phyloP scores from a whole-genome alignment of 2,113 vertebrate species.

The Misgurnus anguillicaudatus region DNA sequence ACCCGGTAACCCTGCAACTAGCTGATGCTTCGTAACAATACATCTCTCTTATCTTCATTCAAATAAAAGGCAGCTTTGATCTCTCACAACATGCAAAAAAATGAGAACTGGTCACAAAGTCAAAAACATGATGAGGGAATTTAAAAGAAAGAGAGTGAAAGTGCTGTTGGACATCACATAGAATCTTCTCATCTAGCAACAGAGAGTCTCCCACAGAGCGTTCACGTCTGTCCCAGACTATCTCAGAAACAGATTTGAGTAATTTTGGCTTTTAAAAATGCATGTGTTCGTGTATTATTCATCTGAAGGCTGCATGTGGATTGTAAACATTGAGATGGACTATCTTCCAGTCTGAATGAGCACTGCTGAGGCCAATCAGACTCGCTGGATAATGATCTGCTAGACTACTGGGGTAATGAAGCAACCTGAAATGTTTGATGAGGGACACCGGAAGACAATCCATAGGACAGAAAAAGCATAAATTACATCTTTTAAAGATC shows the following conservation, averaged over 20 bases:
- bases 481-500: neutral
- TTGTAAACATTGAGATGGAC: slow-evolving; percentile 44
- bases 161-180: slow-evolving; percentile 57
- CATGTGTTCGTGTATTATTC: slow-evolving; percentile 46
- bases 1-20: slow-evolving; percentile 26
- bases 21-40: slow-evolving; percentile 27
- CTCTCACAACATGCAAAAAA: slow-evolving; percentile 66
- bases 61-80: slow-evolving; percentile 31
- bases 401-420: slow-evolving; percentile 6
- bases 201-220: slow-evolving; percentile 29
- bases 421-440: slow-evolving; percentile 10
- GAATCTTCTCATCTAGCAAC: slow-evolving; percentile 61
- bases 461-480: neutral
- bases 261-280: slow-evolving; percentile 48
- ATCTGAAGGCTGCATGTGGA: slow-evolving; percentile 37
- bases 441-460: neutral
- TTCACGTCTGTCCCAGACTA: neutral
- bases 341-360: slow-evolving; percentile 20
- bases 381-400: slow-evolving; percentile 18
- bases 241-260: slow-evolving; percentile 42
- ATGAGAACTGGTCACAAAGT: slow-evolving; percentile 67
- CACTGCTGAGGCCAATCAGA: neutral
- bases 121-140: slow-evolving; percentile 62
- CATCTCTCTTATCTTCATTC: slow-evolving; percentile 14
- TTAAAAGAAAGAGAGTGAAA: slow-evolving; percentile 39